phyloP scores from a whole-genome alignment of 1,140 invertebrate genomes.

The Anagrus nilaparvatae region DNA sequence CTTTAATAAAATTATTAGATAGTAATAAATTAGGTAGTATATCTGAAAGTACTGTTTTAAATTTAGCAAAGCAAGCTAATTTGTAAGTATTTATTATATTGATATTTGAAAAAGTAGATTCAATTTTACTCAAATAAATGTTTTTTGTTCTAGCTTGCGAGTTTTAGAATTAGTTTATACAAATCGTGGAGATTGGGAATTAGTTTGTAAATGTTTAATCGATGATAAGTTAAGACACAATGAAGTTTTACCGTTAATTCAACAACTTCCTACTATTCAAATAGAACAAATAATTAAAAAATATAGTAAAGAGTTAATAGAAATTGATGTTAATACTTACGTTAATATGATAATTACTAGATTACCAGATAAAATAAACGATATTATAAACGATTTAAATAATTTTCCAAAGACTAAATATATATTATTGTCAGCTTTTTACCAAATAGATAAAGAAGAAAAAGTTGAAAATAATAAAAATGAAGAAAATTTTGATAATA shows the following conservation, averaged over 20 bases:
- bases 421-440: slow-evolving; percentile 52
- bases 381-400: slow-evolving; percentile 34
- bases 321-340: slow-evolving; percentile 28
- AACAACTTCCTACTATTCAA: slow-evolving; percentile 28
- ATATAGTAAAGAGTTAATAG: slow-evolving; percentile 22
- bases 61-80: slow-evolving; percentile 50
- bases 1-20: slow-evolving; percentile 65
- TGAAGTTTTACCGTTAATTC: slow-evolving; percentile 35
- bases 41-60: slow-evolving; percentile 43
- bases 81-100: slow-evolving; percentile 45
- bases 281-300: slow-evolving; percentile 26
- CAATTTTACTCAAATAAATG: slow-evolving; percentile 13
- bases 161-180: slow-evolving; percentile 34
- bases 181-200: slow-evolving; percentile 35
- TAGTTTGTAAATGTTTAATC: slow-evolving; percentile 36
- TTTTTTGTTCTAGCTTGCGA: slow-evolving; percentile 29
- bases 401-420: slow-evolving; percentile 44
- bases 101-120: background rate
- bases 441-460: slow-evolving; percentile 20
- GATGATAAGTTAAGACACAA: slow-evolving; percentile 27
- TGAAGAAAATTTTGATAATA: background rate
- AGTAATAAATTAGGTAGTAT: slow-evolving; percentile 57
- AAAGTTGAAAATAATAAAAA: background rate
- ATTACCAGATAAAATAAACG: slow-evolving; percentile 23
- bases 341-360: slow-evolving; percentile 25